These are phyloP conservation scores for Notodonta ziczac DNA, from an alignment of 2,888 invertebrate species.

Conservation along the genomic window DNA sequence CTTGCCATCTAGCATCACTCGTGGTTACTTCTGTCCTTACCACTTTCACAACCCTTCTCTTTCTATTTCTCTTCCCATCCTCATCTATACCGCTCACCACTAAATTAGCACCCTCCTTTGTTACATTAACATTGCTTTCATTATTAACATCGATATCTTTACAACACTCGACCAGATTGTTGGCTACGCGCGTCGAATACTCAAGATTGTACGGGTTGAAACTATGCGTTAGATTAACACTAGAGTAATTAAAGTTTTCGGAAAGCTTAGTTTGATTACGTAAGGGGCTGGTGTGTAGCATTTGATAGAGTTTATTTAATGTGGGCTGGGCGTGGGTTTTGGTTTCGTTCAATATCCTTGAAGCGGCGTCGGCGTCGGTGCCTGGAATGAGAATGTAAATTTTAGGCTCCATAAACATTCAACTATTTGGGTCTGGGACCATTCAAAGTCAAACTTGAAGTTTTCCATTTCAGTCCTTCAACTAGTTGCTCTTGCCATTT, in stretches of 20 bases:
- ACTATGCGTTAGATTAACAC: conserved; percentile 51
- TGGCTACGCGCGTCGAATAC: conserved; percentile 33
- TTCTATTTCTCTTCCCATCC: conserved; percentile 55
- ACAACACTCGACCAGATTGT: conserved; percentile 50
- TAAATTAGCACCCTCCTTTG: conserved; percentile 53
- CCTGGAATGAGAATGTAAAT: conserved; percentile 60
- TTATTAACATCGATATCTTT: conserved; percentile 28
- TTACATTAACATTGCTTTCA: conserved; percentile 33
- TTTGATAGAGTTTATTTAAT: conserved; percentile 74
- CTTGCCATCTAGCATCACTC: conserved; percentile 27
- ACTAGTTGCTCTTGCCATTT: not conserved
- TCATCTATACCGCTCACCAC: conserved; percentile 34
- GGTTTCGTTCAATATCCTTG: conserved; percentile 57
- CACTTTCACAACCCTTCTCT: conserved; percentile 62
- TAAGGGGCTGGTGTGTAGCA: conserved; percentile 62
- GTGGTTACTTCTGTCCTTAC: conserved; percentile 45
- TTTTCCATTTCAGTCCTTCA: conserved; percentile 11
- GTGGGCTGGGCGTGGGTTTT: conserved; percentile 59
- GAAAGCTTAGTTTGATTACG: conserved; percentile 57
- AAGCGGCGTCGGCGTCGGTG: conserved; percentile 65
- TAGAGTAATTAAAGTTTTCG: conserved; percentile 58
- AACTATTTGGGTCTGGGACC: conserved; percentile 21
- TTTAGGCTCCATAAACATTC: conserved; percentile 34
- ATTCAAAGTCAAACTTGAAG: conserved; percentile 17
- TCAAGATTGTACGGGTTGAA: conserved; percentile 50